These are phyloP conservation scores for Phataginus tetradactyla DNA, from an alignment of 2,797 vertebrate species.

Conservation along the genomic window DNA sequence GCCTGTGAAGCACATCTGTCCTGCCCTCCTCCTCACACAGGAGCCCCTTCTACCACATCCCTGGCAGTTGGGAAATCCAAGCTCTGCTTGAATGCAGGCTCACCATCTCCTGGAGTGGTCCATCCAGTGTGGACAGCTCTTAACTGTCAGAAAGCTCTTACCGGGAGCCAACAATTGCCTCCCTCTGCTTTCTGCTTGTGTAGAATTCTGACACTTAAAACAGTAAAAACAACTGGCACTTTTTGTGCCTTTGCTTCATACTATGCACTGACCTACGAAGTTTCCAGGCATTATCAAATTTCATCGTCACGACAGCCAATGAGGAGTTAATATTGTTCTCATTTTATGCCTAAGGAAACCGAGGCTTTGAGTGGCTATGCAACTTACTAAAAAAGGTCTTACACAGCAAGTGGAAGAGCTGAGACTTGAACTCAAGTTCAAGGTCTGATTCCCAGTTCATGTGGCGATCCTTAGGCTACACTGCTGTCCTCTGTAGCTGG, in stretches of 20 bases:
- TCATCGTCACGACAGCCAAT: not conserved
- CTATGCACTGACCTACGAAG: not conserved
- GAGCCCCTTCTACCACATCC: not conserved
- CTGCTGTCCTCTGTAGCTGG: not conserved
- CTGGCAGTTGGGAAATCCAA: not conserved
- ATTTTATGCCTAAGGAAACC: not conserved
- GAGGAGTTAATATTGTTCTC: not conserved
- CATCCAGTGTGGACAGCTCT: not conserved
- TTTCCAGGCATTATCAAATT: not conserved
- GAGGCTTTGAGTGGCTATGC: not conserved
- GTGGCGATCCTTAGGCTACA: not conserved
- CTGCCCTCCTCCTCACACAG: not conserved
- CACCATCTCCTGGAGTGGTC: accelerated
- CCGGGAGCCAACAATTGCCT: not conserved
- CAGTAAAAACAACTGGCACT: not conserved
- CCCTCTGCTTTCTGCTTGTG: not conserved
- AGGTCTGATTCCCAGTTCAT: not conserved
- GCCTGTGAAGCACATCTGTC: not conserved
- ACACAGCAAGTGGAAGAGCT: not conserved
- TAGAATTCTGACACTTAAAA: not conserved
- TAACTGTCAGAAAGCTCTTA: not conserved
- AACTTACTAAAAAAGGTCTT: not conserved
- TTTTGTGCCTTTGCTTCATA: not conserved
- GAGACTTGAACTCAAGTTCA: not conserved
- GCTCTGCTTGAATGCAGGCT: not conserved